Conservation (phyloP, 1,140 invertebrate species). For the Drosophila nannoptera region DNA sequence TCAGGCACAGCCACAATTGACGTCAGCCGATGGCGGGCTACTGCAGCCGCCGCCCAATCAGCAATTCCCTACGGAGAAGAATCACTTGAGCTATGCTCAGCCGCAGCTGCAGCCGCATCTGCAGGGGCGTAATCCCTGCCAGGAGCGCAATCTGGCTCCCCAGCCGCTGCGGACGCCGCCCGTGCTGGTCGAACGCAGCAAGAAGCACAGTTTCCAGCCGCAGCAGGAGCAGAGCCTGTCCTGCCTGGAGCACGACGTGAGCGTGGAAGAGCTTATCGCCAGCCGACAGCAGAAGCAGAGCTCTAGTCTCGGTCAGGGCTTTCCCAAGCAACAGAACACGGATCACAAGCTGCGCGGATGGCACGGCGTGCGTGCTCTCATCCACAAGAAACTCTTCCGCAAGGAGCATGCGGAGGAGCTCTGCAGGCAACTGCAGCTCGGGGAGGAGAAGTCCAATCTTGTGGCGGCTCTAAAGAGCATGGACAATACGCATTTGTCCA, state of each 20-base stretch:
- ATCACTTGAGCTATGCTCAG: conserved; percentile 73
- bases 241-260: conserved; percentile 76
- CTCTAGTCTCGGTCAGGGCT: conserved; percentile 72
- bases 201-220: conserved; percentile 74
- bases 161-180: conserved; percentile 82
- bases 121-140: conserved; percentile 93
- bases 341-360: conserved; percentile 75
- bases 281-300: conserved; percentile 58
- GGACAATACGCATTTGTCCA: conserved; percentile 25
- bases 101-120: conserved; percentile 85
- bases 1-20: conserved; percentile 35
- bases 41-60: conserved; percentile 74
- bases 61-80: conserved; percentile 69
- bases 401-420: conserved; percentile 62
- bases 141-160: conserved; percentile 90
- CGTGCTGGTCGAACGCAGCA: conserved; percentile 85
- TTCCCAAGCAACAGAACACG: conserved; percentile 78
- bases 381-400: conserved; percentile 77
- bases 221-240: conserved; percentile 73
- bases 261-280: conserved; percentile 74
- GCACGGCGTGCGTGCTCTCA: conserved; percentile 75
- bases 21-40: conserved; percentile 52
- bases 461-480: conserved; percentile 55
- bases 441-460: conserved; percentile 76
- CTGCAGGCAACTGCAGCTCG: conserved; percentile 62